A percentile compares a stretch with the other conserved stretches of the same genome.
Evolutionary conservation across 1,140 invertebrate genomes (phyloP).

Genomic region (Drepana arcuata): DNA sequence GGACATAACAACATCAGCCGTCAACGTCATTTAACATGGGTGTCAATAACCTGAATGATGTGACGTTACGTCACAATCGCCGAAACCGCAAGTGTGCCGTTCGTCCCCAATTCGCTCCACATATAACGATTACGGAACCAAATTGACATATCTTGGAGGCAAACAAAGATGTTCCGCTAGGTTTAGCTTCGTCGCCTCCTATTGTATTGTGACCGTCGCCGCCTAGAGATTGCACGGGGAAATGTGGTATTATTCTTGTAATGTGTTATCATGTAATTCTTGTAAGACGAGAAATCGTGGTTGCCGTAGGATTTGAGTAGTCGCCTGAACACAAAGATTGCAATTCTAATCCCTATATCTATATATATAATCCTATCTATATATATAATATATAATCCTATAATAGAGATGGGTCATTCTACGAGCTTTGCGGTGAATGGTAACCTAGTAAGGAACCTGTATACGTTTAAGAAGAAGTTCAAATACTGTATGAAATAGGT

Average conservation of each 20-base stretch:
- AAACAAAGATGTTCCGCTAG: constrained; percentile 33
- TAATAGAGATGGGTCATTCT: no score
- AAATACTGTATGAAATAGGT: no score
- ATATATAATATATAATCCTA: no score
- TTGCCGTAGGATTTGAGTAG: no score
- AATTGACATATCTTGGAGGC: constrained; percentile 17
- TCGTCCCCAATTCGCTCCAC: constrained; percentile 22
- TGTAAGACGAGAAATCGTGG: no score
- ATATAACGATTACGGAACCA: constrained; percentile 33
- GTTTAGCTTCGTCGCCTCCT: constrained; percentile 21
- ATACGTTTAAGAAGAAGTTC: no score
- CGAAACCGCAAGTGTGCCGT: no score
- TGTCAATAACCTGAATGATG: not conserved
- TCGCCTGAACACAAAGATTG: no score
- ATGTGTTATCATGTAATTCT: constrained; percentile 3
- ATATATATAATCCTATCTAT: no score
- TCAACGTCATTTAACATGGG: not conserved
- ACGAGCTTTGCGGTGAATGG: no score
- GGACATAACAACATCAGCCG: not conserved
- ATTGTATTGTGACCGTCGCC: constrained; percentile 10
- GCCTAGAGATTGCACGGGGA: not conserved
- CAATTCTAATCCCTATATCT: no score
- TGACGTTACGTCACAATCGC: constrained; percentile 24
- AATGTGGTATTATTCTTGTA: not conserved
- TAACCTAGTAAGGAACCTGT: no score